phyloP scores from a whole-genome alignment of 2,797 vertebrate genomes.

The Babyrousa celebensis region DNA sequence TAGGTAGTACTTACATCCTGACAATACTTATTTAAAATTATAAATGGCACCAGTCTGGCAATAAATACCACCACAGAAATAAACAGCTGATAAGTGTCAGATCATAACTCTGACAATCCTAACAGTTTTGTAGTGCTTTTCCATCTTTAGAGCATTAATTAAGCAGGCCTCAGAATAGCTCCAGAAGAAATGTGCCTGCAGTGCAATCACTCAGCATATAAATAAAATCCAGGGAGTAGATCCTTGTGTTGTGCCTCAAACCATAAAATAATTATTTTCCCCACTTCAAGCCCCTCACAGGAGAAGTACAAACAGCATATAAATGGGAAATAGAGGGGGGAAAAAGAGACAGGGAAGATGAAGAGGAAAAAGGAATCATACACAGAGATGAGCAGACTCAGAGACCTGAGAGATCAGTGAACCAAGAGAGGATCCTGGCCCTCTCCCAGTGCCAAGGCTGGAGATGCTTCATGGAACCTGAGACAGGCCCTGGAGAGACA shows the following conservation, averaged over 20 bases:
- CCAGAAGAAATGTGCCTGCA: constrained; percentile 21
- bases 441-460: neutral
- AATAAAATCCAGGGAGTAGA: constrained; percentile 28
- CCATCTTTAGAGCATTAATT: constrained; percentile 63
- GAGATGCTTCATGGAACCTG: neutral
- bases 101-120: constrained; percentile 53
- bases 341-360: neutral
- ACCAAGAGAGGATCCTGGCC: neutral
- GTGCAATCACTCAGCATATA: neutral
- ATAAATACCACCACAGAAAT: constrained; percentile 63
- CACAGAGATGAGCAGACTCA: neutral
- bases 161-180: constrained; percentile 47
- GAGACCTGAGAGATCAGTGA: neutral
- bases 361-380: neutral
- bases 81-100: constrained; percentile 23
- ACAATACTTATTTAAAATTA: constrained; percentile 42
- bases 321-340: neutral
- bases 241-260: constrained; percentile 37
- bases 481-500: neutral
- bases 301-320: neutral
- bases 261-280: constrained; percentile 51
- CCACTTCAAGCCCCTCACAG: neutral
- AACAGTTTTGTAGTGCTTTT: constrained; percentile 60
- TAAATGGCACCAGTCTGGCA: constrained; percentile 9
- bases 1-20: neutral